Percentiles rank a stretch among this genome's conserved stretches.
Conservation (phyloP, 2,888 invertebrate genomes). For the Spicauda simplicius region DNA sequence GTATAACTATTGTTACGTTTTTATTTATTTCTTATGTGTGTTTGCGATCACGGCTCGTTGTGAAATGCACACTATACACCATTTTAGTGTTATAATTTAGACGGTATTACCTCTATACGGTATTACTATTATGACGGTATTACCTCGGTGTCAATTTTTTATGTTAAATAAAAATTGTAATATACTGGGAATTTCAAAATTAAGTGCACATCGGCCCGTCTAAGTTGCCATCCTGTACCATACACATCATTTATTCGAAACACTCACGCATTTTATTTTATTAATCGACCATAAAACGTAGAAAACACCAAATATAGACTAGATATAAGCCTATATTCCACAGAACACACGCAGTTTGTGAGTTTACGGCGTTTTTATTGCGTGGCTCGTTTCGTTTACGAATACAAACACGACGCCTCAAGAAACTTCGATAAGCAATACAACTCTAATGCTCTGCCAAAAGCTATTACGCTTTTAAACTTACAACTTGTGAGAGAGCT, state of each 20-base stretch:
- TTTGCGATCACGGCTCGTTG: no score
- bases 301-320: not conserved
- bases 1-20: no score
- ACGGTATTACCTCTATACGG: no score
- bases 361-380: slow-evolving; percentile 16
- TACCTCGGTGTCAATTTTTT: no score
- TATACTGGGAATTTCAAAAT: no score
- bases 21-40: no score
- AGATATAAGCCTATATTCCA: not conserved
- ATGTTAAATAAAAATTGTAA: no score
- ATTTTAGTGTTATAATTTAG: no score
- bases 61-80: no score
- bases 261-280: not conserved
- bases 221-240: no score
- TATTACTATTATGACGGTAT: no score
- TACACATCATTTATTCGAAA: not conserved
- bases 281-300: not conserved
- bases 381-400: not conserved
- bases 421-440: slow-evolving; percentile 23
- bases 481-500: slow-evolving; percentile 19
- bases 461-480: slow-evolving; percentile 28
- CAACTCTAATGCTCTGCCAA: slow-evolving; percentile 15
- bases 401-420: not conserved
- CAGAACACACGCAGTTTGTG: slow-evolving; percentile 5
- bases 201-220: no score